Base-by-base conservation (phyloP, 1,140 invertebrate genomes). In the Pissodes strobi region DNA sequence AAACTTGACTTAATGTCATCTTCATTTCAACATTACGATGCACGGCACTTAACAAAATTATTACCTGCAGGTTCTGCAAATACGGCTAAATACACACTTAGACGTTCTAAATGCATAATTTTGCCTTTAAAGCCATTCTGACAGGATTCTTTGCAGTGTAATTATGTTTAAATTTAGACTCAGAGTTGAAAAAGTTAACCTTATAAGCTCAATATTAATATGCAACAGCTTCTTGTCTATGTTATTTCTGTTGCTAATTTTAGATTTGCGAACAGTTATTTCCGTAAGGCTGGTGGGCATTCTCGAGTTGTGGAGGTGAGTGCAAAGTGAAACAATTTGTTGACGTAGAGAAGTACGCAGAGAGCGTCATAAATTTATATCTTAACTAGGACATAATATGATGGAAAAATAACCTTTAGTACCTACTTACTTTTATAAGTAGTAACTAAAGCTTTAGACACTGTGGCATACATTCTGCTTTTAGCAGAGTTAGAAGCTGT, bases 161-260 rank as follows among this genome's bases (percentile, higher is more conserved):
- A 45, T 45, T 45, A 45, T 45, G 41, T 18, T 37, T 53, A 53
- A 53, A 25, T 53, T 53, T 53, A 53, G 23, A 53, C 23, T 53
- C 17, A 18, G 22, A 51, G 15, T 21, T 38, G 51, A 53, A 53
- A 53, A 53, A 53, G 17, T n/a, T 23, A 4, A 18, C 12, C 27
- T 18, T 38, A 38, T 21, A 21, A 53, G 51, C 51, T 12, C 23
- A 25, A 37, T 37, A 43, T 45, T 41, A 25, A 10, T 57, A 43
- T 51, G 23, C 48, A 51, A n/a, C 23, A 51, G 23, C 48, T 30
- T 27, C 48, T 51, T 37, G 48, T 27, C 23, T 51, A 51, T 51
- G 15, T 51, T 30, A 51, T 45, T 57, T 57, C 39, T 30, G 39
- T 57, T 45, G 55, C 55, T 57, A 57, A 43, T 57, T 57, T 45